Evolutionary conservation across 2,797 vertebrate genomes (phyloP), one percentile per base, ranked within the genome.

Genomic region (Acanthurus leucopareius): DNA sequence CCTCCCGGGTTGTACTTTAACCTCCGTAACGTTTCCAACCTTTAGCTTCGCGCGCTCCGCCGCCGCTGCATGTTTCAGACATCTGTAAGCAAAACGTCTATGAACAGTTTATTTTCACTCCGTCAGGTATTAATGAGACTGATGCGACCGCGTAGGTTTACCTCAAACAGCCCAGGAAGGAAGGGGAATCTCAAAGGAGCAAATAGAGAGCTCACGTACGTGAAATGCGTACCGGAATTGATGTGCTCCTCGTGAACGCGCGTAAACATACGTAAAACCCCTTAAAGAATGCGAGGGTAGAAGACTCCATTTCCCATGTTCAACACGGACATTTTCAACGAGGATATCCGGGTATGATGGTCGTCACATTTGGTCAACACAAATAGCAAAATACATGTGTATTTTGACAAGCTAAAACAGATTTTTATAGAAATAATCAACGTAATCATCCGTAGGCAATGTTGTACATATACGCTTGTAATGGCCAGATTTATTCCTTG

Each of bases 131-230:
- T 70, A 77, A 20, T 65, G 71, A 83, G 68, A 84, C 72, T 59
- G 89, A 75, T 71, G 86, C 79, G 88, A 91, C 87, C 93, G 87
- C 85, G 87, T 77, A 86, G 85, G 89, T 91, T 93, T 91, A 91
- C 90, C 94, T 93, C 89, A 89, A 86, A 92, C 92, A 91, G 88
- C 82, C 92, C 89, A 91, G 89, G 91, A 92, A 94, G 94, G 88
- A 91, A 93, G 91, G 88, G 90, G 85, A 83, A 93, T 94, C 92
- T 89, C 89, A 75, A 83, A 91, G 89, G 88, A 91, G 82, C 85
- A 69, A 86, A 84, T 2, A 72, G 47, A 79, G 53, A 76, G 74
- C 72, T 17, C 10, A 38, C 83, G 78, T 92, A 88, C 94, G 91
- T 16, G 20, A 71, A 71, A 40, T 73, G 7, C 93, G 92, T 70